Base-by-base conservation (phyloP, 2,888 invertebrate genomes). In the Acanthoscelides obtectus region DNA sequence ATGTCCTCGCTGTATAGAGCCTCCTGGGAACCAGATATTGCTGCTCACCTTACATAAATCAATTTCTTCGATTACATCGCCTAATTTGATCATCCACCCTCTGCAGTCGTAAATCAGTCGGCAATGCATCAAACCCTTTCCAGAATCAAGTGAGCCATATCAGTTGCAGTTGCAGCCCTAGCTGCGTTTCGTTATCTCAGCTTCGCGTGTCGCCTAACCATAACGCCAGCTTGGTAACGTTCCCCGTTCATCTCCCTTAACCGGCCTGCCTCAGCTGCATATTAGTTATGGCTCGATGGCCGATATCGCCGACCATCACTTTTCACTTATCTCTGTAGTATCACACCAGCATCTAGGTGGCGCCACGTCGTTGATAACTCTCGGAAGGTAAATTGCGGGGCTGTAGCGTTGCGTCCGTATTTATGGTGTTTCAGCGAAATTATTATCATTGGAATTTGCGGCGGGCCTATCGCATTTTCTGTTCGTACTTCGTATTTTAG, bases 241-340 rank as follows among this genome's bases (percentile, higher is more conserved):
- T 25, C 25, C 4, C 45, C 45, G 45, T 45, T 12, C 45, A 45
- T 45, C 45, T 45, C 45, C 45, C 45, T 45, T 45, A 45, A 45
- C 3, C 45, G 45, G 1, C 45, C 45, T 45, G 45, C 45, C 17
- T n/a, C n/a, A n/a, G 45, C 12, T 80, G 80, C 78, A 79, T 82
- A 82, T 82, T 82, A 82, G 82, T 82, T 82, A 82, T 82, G 81
- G 77, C 81, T 75, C 80, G 81, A 81, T 81, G 78, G 80, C 45
- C 45, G 45, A 45, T 79, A 81, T 81, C 81, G 80, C 81, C 78
- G 78, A 76, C 81, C 80, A 82, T 82, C 81, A 80, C 80, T 82
- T 81, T 78, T 77, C 72, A 75, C 75, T 79, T 79, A 79, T 78
- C 78, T 76, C 73, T 12, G 45, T 17, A 12, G 45, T 45, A 45